Conservation (phyloP, 2,888 invertebrate genomes). For the Acanthoscelides obtectus region DNA sequence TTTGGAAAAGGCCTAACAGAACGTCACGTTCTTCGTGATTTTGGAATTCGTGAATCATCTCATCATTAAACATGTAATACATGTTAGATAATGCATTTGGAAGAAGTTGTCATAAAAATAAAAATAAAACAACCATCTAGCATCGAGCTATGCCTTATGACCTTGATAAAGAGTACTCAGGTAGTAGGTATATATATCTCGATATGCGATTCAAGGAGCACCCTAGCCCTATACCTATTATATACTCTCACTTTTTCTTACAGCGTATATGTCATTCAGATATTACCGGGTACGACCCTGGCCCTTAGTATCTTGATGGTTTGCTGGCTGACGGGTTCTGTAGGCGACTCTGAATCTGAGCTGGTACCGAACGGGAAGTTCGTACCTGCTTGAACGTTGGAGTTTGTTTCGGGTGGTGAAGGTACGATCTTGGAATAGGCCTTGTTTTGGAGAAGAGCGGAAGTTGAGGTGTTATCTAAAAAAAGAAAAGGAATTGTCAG, state of each 20-base stretch:
- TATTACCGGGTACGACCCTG: constrained; percentile 45
- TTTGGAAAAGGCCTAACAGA: too few relatives aligned
- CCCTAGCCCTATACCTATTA: not conserved
- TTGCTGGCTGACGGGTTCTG: constrained; percentile 50
- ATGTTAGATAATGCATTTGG: too few relatives aligned
- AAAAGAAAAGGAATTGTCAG: too few relatives aligned
- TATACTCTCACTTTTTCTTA: not conserved
- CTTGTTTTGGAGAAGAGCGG: not conserved
- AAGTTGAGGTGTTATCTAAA: constrained; percentile 3
- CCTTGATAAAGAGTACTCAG: too few relatives aligned
- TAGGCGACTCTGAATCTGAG: constrained; percentile 53
- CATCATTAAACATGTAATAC: too few relatives aligned
- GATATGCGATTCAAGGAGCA: not conserved
- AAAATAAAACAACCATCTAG: too few relatives aligned
- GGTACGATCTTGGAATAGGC: not conserved
- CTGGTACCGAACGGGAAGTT: constrained; percentile 43
- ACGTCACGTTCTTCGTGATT: too few relatives aligned
- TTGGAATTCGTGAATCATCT: too few relatives aligned
- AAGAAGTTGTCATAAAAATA: too few relatives aligned
- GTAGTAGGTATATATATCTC: too few relatives aligned
- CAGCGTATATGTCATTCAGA: constrained; percentile 16
- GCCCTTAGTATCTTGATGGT: constrained; percentile 45
- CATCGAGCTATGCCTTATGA: too few relatives aligned
- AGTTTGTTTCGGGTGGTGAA: constrained; percentile 3
- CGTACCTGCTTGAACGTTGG: constrained; percentile 13